Evolutionary conservation across 2,888 invertebrate species (phyloP).

Genomic region (Parnassius glacialis): DNA sequence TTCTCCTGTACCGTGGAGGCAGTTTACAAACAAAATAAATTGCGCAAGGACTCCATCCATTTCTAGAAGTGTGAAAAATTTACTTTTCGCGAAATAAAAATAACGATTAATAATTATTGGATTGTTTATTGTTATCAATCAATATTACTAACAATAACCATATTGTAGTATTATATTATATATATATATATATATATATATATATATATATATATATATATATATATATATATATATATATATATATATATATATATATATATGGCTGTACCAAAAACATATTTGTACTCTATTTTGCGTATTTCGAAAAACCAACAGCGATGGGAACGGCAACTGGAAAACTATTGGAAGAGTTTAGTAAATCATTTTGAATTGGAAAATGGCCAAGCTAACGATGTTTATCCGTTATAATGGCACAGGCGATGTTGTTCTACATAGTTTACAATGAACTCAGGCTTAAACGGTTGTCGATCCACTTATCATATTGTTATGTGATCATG

Average conservation of each 20-base stretch:
- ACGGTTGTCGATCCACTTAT: too few relatives aligned
- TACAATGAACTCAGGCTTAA: too few relatives aligned
- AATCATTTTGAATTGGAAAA: not conserved
- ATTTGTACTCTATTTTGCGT: constrained; percentile 10
- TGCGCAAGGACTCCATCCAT: too few relatives aligned
- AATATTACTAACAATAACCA: not conserved
- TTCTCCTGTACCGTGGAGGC: too few relatives aligned
- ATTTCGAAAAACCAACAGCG: not conserved
- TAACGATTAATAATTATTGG: not conserved
- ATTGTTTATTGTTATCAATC: not conserved
- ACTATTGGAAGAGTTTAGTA: not conserved
- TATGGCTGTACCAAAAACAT: constrained; percentile 1
- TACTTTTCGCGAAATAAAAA: not conserved
- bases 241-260: too few relatives aligned
- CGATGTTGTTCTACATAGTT: not conserved
- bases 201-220: too few relatives aligned
- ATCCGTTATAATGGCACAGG: constrained; percentile 12
- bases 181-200: too few relatives aligned
- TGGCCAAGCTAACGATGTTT: constrained; percentile 20
- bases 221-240: too few relatives aligned
- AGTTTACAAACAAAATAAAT: too few relatives aligned
- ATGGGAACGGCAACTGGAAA: constrained; percentile 6
- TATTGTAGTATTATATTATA: not conserved
- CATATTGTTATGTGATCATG: too few relatives aligned
- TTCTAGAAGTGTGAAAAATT: not conserved